These are phyloP conservation scores for Crotalus adamanteus DNA, from an alignment of 2,797 vertebrate species.

Conservation along the genomic window DNA sequence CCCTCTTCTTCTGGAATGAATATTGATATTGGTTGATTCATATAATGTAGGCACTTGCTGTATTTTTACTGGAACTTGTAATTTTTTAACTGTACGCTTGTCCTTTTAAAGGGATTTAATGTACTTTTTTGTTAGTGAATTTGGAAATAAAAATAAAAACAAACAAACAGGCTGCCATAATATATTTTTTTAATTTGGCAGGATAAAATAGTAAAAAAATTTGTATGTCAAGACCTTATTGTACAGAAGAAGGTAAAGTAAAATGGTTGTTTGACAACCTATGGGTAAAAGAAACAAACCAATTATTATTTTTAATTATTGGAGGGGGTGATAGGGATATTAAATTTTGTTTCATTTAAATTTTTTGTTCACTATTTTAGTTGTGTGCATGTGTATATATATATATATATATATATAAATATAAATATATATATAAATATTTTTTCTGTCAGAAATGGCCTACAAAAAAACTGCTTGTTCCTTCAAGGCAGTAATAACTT, in stretches of 20 bases:
- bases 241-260: constrained; percentile 79
- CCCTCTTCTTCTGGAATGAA: constrained; percentile 84
- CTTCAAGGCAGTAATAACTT: constrained; percentile 67
- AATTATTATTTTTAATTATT: constrained; percentile 68
- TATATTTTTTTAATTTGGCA: constrained; percentile 92
- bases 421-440: constrained; percentile 14
- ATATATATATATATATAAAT: constrained; percentile 77
- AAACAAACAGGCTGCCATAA: constrained; percentile 86
- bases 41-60: constrained; percentile 92
- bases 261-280: constrained; percentile 84
- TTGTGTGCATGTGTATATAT: constrained; percentile 80
- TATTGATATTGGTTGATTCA: constrained; percentile 92
- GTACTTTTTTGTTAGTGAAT: constrained; percentile 87
- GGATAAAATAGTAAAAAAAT: constrained; percentile 87
- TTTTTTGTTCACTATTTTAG: constrained; percentile 81
- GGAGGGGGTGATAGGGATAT: background rate
- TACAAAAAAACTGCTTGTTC: constrained; percentile 68
- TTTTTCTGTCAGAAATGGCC: constrained; percentile 80
- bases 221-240: constrained; percentile 90
- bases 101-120: constrained; percentile 88
- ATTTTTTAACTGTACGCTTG: constrained; percentile 92
- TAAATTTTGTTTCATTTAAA: constrained; percentile 51
- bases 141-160: constrained; percentile 85
- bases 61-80: constrained; percentile 94
- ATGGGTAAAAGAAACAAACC: constrained; percentile 81